Percentiles rank a stretch among this genome's conserved stretches.
Evolutionary conservation across 1,140 invertebrate species (phyloP).

Genomic region (Drosophila ironensis): DNA sequence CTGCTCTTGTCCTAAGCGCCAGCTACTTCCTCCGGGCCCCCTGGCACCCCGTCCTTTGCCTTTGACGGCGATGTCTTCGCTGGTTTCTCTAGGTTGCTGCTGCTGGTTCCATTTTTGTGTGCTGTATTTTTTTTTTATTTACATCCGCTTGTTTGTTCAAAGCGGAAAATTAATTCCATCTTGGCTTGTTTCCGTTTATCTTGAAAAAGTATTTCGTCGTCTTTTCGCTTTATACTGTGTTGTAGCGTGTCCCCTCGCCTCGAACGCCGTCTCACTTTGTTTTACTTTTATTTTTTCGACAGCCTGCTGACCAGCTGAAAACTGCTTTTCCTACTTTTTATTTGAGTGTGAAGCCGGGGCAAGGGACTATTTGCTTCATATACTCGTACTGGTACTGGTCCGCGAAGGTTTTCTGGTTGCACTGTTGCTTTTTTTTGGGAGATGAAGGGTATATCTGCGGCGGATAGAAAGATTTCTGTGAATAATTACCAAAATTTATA

Average conservation of each 20-base stretch:
- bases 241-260: background rate
- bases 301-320: conserved; percentile 71
- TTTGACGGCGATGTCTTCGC: conserved; percentile 36
- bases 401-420: background rate
- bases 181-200: conserved; percentile 82
- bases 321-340: conserved; percentile 48
- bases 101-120: conserved; percentile 25
- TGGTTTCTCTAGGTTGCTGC: conserved; percentile 26
- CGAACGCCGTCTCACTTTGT: conserved; percentile 24
- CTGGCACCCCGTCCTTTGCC: conserved; percentile 15
- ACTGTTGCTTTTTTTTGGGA: background rate
- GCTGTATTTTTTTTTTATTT: conserved; percentile 70
- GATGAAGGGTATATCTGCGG: conserved; percentile 13
- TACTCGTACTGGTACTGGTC: conserved; percentile 11
- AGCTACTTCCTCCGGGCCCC: conserved; percentile 12
- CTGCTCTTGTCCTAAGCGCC: conserved; percentile 5
- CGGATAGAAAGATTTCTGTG: too few relatives aligned
- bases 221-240: conserved; percentile 59
- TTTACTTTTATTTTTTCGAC: conserved; percentile 65
- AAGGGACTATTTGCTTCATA: conserved; percentile 26
- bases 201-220: conserved; percentile 80
- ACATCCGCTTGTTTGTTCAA: conserved; percentile 82
- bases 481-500: too few relatives aligned
- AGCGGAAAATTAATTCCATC: conserved; percentile 82
- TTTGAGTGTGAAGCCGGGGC: conserved; percentile 10